Evolutionary conservation across 37 sponge, comb jelly and placozoan species (phyloP).

Genomic region (Eunapius fragilis): DNA sequence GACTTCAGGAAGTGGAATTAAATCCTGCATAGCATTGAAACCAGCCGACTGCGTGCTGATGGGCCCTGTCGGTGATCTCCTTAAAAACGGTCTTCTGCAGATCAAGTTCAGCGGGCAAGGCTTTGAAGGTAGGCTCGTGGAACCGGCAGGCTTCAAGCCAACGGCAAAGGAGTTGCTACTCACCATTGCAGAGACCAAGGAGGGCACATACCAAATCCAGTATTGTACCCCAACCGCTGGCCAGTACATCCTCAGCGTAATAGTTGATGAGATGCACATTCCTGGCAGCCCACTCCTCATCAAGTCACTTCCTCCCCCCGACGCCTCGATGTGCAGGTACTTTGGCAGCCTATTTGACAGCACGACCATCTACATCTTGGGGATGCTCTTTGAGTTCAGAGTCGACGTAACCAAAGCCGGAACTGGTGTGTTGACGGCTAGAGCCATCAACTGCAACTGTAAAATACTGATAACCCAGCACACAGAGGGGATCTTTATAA

Average conservation of each 20-base stretch:
- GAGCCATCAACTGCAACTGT: slow-evolving; percentile 36
- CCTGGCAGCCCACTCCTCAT: slow-evolving; percentile 74
- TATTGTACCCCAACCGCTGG: slow-evolving; percentile 72
- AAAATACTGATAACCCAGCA: slow-evolving; percentile 39
- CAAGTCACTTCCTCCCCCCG: slow-evolving; percentile 45
- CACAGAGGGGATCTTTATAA: slow-evolving; percentile 26
- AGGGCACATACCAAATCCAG: slow-evolving; percentile 58
- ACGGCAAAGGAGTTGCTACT: slow-evolving; percentile 3
- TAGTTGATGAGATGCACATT: slow-evolving; percentile 52
- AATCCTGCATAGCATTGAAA: slow-evolving; percentile 32
- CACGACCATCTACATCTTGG: slow-evolving; percentile 25
- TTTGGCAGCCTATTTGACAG: slow-evolving; percentile 57
- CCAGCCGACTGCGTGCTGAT: slow-evolving; percentile 28
- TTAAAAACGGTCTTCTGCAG: slow-evolving; percentile 24
- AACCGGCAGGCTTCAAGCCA: slow-evolving; percentile 8
- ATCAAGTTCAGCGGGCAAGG: slow-evolving; percentile 8
- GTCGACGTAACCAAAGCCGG: slow-evolving; percentile 78
- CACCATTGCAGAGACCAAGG: slow-evolving; percentile 54
- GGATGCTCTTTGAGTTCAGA: slow-evolving; percentile 77
- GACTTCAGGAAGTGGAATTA: slow-evolving; percentile 58
- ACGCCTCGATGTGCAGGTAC: slow-evolving; percentile 67
- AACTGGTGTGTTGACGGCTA: slow-evolving; percentile 55
- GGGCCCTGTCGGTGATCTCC: slow-evolving; percentile 45
- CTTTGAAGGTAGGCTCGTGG: neutral
- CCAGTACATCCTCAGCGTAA: slow-evolving; percentile 45